Base-by-base conservation (phyloP, 2,888 invertebrate species). In the Cryptocephalus moraei region DNA sequence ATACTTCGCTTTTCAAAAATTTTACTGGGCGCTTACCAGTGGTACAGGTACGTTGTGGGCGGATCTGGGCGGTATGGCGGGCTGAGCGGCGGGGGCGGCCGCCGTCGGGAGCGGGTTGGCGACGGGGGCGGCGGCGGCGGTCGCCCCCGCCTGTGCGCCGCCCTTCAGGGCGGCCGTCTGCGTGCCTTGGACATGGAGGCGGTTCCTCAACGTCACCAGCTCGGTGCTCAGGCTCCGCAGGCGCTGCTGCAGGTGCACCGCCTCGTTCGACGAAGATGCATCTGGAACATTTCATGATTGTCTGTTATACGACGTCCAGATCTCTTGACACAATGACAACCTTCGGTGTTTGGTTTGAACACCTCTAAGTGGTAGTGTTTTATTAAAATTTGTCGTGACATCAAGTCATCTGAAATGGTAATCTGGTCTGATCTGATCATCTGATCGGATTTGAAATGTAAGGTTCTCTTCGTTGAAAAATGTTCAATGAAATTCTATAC, bases 191-290 rank as follows among this genome's bases (percentile, higher is more conserved):
- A 89, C 90, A 75, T 91, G 90, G 66, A 92, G 78, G 58, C 90
- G 82, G 75, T 91, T 91, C 61, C 92, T 80, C 68, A 93, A 80
- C 59, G 91, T 91, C 68, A 91, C 90, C 76, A 93, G 76, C 76
- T 92, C 91, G 59, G 91, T 86, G 75, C 90, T 90, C 58, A 93
- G 79, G 71, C 87, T 91, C 67, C 90, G 85, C 66, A 92, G 78
- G 60, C 91, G 84, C 71, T 91, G 91, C 75, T 92, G 91, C 66
- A 92, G 76, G 71, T 91, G 91, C 63, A 91, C 91, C 60, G 91
- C 91, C 78, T 92, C 92, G 78, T 91, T 91, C 62, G 91, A 91
- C 55, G 91, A 91, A 62, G 91, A 90, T 62, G 91, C 91, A 86
- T 92, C 92, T 92, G 78, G 1, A 75, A 74, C 12, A 36, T 11